phyloP scores from a whole-genome alignment of 1,140 invertebrate species.

The Drosophila setifemur region DNA sequence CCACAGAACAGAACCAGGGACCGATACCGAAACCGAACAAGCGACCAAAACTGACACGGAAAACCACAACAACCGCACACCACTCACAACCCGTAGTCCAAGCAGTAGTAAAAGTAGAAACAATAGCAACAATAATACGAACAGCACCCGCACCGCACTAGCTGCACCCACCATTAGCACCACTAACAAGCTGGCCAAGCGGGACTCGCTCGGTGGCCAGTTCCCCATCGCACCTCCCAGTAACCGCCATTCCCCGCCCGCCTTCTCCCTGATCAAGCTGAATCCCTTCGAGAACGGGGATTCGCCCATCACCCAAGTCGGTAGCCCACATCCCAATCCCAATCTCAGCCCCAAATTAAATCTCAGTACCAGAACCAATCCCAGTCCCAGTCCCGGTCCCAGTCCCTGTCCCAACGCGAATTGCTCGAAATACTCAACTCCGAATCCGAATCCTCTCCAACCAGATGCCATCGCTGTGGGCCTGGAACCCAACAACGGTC shows the following conservation, averaged over 20 bases:
- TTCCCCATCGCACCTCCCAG: constrained; percentile 51
- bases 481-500: constrained; percentile 41
- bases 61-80: constrained; percentile 21
- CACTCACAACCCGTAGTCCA: constrained; percentile 23
- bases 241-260: constrained; percentile 43
- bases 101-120: constrained; percentile 12
- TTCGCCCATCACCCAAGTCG: constrained; percentile 11
- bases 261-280: constrained; percentile 53
- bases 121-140: constrained; percentile 14
- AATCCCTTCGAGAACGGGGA: constrained; percentile 36
- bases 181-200: constrained; percentile 38
- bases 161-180: constrained; percentile 23
- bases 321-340: not conserved
- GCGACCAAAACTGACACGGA: constrained; percentile 7
- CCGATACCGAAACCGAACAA: not conserved
- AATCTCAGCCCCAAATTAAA: not conserved
- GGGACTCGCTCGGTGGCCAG: constrained; percentile 15
- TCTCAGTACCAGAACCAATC: too few relatives aligned
- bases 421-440: constrained; percentile 62
- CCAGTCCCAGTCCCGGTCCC: constrained; percentile 9
- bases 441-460: constrained; percentile 72
- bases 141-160: constrained; percentile 34
- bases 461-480: constrained; percentile 80
- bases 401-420: not conserved
- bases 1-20: constrained; percentile 1